Evolutionary conservation across 2,113 vertebrate species (phyloP), one percentile per base, ranked within the genome.

Genomic region (Istiophorus platypterus): DNA sequence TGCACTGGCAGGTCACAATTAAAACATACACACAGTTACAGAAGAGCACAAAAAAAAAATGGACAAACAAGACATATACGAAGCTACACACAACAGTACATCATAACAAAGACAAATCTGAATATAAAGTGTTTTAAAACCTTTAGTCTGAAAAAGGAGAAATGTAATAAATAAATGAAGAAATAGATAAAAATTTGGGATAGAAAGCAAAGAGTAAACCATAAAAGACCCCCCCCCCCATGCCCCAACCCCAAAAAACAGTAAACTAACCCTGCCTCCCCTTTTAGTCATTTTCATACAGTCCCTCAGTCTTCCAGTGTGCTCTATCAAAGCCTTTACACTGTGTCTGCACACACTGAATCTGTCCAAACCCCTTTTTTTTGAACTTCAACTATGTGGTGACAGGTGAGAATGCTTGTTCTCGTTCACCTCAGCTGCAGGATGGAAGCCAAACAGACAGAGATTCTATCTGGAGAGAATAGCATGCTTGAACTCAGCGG

Each of bases 391-490:
- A 1, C 70, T 26, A 34, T 26, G 59, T 56, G 56, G 54, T 81
- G 86, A 85, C 85, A 85, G 68, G 71, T 84, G 78, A 74, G 84
- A 76, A 82, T 72, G 7, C 29, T 69, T 42, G 59, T 70, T 85
- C 75, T 42, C 52, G 7, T 81, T 78, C 69, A 56, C 68, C 59
- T 64, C 41, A n/a, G 64, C 73, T 24, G 73, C 45, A 4, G 3
- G 29, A 59, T 45, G 34, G 10, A 57, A 87, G 69, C 71, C 78
- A 76, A 84, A 69, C 84, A 85, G 64, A 78, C 78, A 37, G 26
- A 0, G 71, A 88, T 82, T 57, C 45, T 76, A 84, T 91, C 79
- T 80, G 78, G 4, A 39, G 34, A 84, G 72, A 87, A 57, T 2
- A n/a, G 72, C 83, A 52, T 57, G 72, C 68, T 65, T 81, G 66